These are phyloP conservation scores for Strigamia maritima DNA, from an alignment of 2,888 invertebrate species.

Conservation along the genomic window DNA sequence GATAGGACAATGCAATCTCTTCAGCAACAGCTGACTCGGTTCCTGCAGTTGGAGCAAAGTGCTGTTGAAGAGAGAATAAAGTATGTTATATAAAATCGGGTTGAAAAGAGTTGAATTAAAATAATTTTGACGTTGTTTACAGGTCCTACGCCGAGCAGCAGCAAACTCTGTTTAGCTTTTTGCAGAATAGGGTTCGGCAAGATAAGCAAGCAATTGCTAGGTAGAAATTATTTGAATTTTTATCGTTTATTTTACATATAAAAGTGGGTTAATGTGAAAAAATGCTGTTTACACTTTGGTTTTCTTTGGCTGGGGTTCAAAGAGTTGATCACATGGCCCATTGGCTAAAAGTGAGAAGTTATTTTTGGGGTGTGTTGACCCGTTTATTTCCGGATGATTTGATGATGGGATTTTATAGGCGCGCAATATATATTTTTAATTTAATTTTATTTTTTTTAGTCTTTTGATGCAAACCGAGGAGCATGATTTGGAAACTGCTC, in stretches of 20 bases:
- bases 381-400: slow-evolving; percentile 12
- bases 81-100: neutral
- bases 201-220: slow-evolving; percentile 36
- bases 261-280: slow-evolving; percentile 1
- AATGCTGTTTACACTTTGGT: slow-evolving; percentile 3
- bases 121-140: neutral
- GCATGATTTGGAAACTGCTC: slow-evolving; percentile 7
- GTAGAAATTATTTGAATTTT: neutral
- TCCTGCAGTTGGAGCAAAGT: slow-evolving; percentile 17
- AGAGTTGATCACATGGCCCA: slow-evolving; percentile 9
- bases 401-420: neutral
- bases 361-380: slow-evolving; percentile 8
- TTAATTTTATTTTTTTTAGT: neutral
- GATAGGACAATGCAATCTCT: neutral
- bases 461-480: slow-evolving; percentile 25
- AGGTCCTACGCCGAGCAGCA: slow-evolving; percentile 14
- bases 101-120: neutral
- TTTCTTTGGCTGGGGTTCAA: neutral
- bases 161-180: neutral
- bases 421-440: neutral
- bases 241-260: neutral
- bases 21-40: slow-evolving; percentile 34
- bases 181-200: slow-evolving; percentile 26
- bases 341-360: neutral
- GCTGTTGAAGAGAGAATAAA: slow-evolving; percentile 31